These are phyloP conservation scores for Schizothorax lantsangensis DNA, from an alignment of 2,797 vertebrate genomes.

Conservation along the genomic window DNA sequence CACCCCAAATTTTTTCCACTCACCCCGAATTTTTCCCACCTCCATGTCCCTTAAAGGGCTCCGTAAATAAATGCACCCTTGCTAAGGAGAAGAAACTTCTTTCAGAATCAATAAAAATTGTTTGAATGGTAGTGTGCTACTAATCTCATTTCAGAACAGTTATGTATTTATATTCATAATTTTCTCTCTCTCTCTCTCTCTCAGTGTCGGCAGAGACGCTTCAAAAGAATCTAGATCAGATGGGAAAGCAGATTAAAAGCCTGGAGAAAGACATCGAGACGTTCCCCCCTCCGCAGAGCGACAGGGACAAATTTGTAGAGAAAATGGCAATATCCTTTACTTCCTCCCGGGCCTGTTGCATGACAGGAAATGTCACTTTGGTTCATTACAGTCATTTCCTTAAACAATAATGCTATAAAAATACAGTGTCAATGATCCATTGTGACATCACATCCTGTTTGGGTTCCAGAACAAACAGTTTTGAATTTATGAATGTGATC, in stretches of 20 bases:
- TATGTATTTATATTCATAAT: neutral
- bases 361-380: neutral
- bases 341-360: neutral
- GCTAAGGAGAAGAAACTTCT: neutral
- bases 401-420: neutral
- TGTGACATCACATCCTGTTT: constrained; percentile 42
- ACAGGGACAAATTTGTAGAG: constrained; percentile 83
- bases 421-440: neutral
- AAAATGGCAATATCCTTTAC: constrained; percentile 87
- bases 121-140: neutral
- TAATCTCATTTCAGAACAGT: neutral
- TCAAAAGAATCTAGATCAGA: constrained; percentile 85
- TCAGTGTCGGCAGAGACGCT: constrained; percentile 85
- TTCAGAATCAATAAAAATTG: neutral
- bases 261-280: constrained; percentile 81
- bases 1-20: no score
- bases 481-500: neutral
- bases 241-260: constrained; percentile 83
- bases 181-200: neutral
- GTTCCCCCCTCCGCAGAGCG: constrained; percentile 80
- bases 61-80: no score
- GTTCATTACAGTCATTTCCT: neutral
- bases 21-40: no score
- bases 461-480: neutral
- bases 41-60: no score